A percentile compares a stretch with the other conserved stretches of the same genome.
These are phyloP conservation scores for Geopemphigus sp. DNA, from an alignment of 1,140 invertebrate species.

Conservation along the genomic window DNA sequence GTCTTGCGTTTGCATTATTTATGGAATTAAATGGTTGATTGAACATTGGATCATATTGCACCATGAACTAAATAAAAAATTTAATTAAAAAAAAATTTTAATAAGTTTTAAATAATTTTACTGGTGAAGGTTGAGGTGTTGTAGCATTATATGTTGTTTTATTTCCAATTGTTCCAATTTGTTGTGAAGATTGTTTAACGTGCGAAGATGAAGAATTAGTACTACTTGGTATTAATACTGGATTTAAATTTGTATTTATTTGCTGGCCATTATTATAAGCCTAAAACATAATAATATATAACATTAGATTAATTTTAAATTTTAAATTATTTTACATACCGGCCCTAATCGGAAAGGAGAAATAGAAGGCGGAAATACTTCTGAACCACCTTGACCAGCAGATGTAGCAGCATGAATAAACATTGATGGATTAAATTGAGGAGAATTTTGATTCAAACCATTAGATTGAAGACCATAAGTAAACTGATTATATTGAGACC, in stretches of 20 bases:
- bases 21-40: conserved; percentile 35
- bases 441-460: conserved; percentile 41
- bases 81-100: neutral
- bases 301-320: neutral
- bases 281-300: neutral
- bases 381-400: conserved; percentile 36
- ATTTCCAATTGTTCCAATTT: conserved; percentile 77
- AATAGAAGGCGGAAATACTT: conserved; percentile 42
- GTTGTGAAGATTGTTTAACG: conserved; percentile 79
- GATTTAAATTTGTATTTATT: conserved; percentile 77
- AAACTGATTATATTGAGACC: conserved; percentile 44
- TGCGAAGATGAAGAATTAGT: conserved; percentile 82
- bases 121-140: conserved; percentile 56
- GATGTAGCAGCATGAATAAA: conserved; percentile 39
- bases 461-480: conserved; percentile 42
- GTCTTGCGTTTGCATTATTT: conserved; percentile 23
- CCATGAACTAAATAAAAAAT: conserved; percentile 38
- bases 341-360: conserved; percentile 37
- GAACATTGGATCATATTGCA: conserved; percentile 42
- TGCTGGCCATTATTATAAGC: conserved; percentile 56
- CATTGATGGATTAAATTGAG: conserved; percentile 43
- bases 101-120: conserved; percentile 51
- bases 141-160: conserved; percentile 58
- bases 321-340: conserved; percentile 1
- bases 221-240: conserved; percentile 82